Percentiles rank a stretch among this genome's conserved stretches.
These are phyloP conservation scores for Drosophila tripunctata DNA, from an alignment of 2,888 invertebrate species.

Conservation along the genomic window DNA sequence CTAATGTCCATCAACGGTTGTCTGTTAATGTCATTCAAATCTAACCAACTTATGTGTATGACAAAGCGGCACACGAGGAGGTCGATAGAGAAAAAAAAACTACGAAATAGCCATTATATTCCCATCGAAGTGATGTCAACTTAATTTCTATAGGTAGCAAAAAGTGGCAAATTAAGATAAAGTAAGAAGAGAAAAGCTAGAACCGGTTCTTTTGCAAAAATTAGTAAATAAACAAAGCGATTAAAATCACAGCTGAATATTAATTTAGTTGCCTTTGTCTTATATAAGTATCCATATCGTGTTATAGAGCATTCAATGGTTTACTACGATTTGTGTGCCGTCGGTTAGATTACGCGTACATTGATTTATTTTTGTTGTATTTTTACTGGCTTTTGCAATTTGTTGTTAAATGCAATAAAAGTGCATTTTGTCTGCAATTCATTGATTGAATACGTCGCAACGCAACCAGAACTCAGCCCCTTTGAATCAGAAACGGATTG, in stretches of 20 bases:
- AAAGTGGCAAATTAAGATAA: slow-evolving; percentile 4
- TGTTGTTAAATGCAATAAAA: slow-evolving; percentile 80
- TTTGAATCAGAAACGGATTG: neutral
- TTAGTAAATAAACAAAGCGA: slow-evolving; percentile 34
- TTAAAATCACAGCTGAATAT: slow-evolving; percentile 28
- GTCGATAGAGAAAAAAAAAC: neutral
- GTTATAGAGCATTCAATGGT: slow-evolving; percentile 26
- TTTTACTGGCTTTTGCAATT: slow-evolving; percentile 66
- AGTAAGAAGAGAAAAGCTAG: neutral
- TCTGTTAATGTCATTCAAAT: slow-evolving; percentile 29
- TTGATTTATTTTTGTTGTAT: slow-evolving; percentile 29
- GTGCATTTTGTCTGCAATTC: slow-evolving; percentile 73
- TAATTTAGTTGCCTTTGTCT: slow-evolving; percentile 14
- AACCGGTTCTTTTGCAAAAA: slow-evolving; percentile 52
- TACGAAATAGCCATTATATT: neutral
- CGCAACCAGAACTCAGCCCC: slow-evolving; percentile 8
- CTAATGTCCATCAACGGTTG: slow-evolving; percentile 35
- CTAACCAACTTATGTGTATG: slow-evolving; percentile 23
- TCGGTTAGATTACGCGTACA: slow-evolving; percentile 34
- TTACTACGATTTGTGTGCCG: neutral
- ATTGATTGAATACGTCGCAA: slow-evolving; percentile 73
- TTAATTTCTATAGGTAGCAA: slow-evolving; percentile 9
- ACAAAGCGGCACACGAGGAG: slow-evolving; percentile 1
- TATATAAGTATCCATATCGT: no score
- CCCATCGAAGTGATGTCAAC: slow-evolving; percentile 10